phyloP scores from a whole-genome alignment of 2,888 invertebrate genomes.

The Cerastis leucographa region DNA sequence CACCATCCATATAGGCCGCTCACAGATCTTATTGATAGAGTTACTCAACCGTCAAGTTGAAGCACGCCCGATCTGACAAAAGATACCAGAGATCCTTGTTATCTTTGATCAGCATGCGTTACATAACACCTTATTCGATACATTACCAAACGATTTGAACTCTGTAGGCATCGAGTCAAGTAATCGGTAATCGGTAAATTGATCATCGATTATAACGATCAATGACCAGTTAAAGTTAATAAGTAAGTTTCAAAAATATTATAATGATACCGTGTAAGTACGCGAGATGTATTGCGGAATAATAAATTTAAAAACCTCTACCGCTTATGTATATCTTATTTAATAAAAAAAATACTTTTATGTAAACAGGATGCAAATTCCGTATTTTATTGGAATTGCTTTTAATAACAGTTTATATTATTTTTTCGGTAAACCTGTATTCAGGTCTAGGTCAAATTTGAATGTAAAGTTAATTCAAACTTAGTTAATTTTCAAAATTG shows the following conservation, averaged over 20 bases:
- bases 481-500: background rate
- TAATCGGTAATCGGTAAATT: conserved; percentile 50
- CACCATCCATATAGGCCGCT: conserved; percentile 58
- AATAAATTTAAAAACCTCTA: conserved; percentile 17
- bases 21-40: conserved; percentile 63
- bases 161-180: conserved; percentile 28
- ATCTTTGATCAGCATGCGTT: conserved; percentile 58
- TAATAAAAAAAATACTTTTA: background rate
- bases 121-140: conserved; percentile 53
- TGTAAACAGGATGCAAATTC: conserved; percentile 15
- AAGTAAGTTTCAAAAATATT: conserved; percentile 17
- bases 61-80: conserved; percentile 63
- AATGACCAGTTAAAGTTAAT: conserved; percentile 28
- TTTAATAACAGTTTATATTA: conserved; percentile 2
- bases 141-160: conserved; percentile 47
- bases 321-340: background rate
- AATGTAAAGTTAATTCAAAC: background rate
- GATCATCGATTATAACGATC: conserved; percentile 41
- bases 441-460: conserved; percentile 1
- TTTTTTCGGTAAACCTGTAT: background rate
- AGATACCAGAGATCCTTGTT: conserved; percentile 68
- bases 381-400: background rate
- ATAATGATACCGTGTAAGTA: conserved; percentile 3
- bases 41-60: conserved; percentile 63
- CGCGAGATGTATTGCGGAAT: conserved; percentile 4